Evolutionary conservation across 37 sponge, comb jelly and placozoan genomes (phyloP).

Genomic region (Tethya wilhelma): DNA sequence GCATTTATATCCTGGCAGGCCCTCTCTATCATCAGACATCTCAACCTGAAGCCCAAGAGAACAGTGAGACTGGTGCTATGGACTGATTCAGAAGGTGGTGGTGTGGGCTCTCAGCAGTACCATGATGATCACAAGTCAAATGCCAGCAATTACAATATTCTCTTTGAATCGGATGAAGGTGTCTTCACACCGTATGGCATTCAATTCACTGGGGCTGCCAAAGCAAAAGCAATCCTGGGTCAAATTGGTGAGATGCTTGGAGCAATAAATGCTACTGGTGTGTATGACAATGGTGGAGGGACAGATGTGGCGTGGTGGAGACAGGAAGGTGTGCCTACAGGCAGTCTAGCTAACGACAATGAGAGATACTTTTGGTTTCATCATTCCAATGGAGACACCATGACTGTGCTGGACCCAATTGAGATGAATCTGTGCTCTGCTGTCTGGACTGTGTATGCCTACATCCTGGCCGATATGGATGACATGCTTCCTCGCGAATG

Average conservation of each 20-base stretch:
- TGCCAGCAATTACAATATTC: slow-evolving; percentile 46
- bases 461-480: slow-evolving; percentile 68
- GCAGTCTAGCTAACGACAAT: slow-evolving; percentile 52
- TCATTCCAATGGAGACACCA: slow-evolving; percentile 72
- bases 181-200: slow-evolving; percentile 72
- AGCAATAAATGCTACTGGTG: slow-evolving; percentile 42
- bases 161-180: slow-evolving; percentile 71
- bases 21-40: slow-evolving; percentile 32
- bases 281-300: slow-evolving; percentile 56
- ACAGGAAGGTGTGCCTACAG: slow-evolving; percentile 38
- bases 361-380: slow-evolving; percentile 75
- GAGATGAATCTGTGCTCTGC: slow-evolving; percentile 76
- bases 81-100: slow-evolving; percentile 70
- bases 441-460: slow-evolving; percentile 68
- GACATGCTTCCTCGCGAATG: slow-evolving; percentile 56
- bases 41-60: slow-evolving; percentile 65
- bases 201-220: slow-evolving; percentile 51
- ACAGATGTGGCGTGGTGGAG: slow-evolving; percentile 68
- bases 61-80: slow-evolving; percentile 70
- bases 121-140: slow-evolving; percentile 57
- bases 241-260: slow-evolving; percentile 38
- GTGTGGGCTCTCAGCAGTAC: slow-evolving; percentile 53
- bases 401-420: slow-evolving; percentile 64
- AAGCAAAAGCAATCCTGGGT: slow-evolving; percentile 55
- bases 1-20: slow-evolving; percentile 81